Evolutionary conservation across 2,113 vertebrate genomes (phyloP).

Genomic region (Rissa tridactyla): DNA sequence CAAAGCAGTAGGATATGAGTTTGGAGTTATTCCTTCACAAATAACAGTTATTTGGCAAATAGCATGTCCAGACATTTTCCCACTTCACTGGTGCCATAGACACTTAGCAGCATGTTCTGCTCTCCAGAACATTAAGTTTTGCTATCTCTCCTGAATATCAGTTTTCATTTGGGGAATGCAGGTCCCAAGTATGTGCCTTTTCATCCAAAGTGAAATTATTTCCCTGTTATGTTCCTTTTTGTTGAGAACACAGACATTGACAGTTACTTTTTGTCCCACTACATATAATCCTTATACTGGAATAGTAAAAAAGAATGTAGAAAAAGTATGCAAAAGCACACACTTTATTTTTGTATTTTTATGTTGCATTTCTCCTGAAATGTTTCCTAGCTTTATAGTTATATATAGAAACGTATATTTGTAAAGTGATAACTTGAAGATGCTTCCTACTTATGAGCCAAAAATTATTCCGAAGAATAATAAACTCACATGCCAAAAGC

Average conservation of each 20-base stretch:
- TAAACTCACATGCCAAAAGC: background rate
- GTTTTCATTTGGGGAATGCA: slow-evolving; percentile 5
- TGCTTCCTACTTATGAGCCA: background rate
- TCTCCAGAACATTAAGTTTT: slow-evolving; percentile 36
- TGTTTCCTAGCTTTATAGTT: background rate
- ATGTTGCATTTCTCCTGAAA: background rate
- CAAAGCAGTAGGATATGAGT: slow-evolving; percentile 52
- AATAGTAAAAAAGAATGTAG: background rate
- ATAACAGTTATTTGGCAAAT: slow-evolving; percentile 42
- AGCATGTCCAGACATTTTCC: slow-evolving; percentile 44
- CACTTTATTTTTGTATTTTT: background rate
- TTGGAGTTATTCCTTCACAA: slow-evolving; percentile 51
- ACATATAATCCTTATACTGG: background rate
- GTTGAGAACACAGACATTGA: background rate
- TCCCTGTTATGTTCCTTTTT: background rate
- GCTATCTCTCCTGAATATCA: slow-evolving; percentile 40
- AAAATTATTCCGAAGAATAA: background rate
- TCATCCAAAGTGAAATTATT: slow-evolving; percentile 15
- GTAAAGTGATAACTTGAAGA: background rate
- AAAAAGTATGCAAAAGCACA: background rate
- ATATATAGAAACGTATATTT: background rate
- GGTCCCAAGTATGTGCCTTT: background rate
- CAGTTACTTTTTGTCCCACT: background rate
- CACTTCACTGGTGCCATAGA: slow-evolving; percentile 53
- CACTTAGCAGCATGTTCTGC: slow-evolving; percentile 12